phyloP scores from a whole-genome alignment of 2,888 invertebrate species.

The Cremastobaeus sp. region DNA sequence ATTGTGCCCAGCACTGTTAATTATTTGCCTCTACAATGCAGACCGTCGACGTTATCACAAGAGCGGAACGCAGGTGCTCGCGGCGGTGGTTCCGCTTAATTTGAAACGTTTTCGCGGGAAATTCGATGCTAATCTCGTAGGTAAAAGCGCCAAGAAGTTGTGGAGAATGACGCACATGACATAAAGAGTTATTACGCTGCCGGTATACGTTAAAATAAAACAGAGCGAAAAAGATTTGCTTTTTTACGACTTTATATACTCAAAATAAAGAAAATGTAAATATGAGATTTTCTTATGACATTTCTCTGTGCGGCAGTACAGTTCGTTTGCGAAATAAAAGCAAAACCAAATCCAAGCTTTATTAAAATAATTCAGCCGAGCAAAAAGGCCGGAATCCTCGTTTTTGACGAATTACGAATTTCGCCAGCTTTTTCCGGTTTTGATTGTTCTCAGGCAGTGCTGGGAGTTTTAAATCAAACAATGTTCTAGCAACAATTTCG shows the following conservation, averaged over 20 bases:
- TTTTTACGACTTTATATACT: slow-evolving; percentile 50
- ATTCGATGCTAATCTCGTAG: slow-evolving; percentile 68
- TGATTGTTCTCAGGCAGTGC: no score
- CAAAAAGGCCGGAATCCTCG: no score
- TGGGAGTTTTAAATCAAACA: background rate
- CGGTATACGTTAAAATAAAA: slow-evolving; percentile 42
- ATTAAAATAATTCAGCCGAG: slow-evolving; percentile 27
- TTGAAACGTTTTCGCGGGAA: slow-evolving; percentile 70
- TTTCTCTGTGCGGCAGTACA: slow-evolving; percentile 14
- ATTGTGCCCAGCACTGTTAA: slow-evolving; percentile 63
- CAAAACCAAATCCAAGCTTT: slow-evolving; percentile 22
- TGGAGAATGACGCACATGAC: slow-evolving; percentile 35
- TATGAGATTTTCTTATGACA: slow-evolving; percentile 42
- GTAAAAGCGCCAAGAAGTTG: slow-evolving; percentile 56
- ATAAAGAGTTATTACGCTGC: slow-evolving; percentile 56
- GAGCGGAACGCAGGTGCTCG: slow-evolving; percentile 68
- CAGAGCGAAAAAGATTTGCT: slow-evolving; percentile 52
- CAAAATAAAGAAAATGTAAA: slow-evolving; percentile 34
- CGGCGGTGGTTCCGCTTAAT: slow-evolving; percentile 66
- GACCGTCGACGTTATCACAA: slow-evolving; percentile 56
- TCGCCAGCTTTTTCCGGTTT: no score
- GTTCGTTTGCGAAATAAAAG: slow-evolving; percentile 38
- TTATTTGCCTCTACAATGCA: slow-evolving; percentile 62
- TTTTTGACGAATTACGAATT: no score
- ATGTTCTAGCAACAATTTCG: no score